A percentile compares a stretch with the other conserved stretches of the same genome.
phyloP scores from a whole-genome alignment of 2,888 invertebrate species.

The Perizoma affinitatum region DNA sequence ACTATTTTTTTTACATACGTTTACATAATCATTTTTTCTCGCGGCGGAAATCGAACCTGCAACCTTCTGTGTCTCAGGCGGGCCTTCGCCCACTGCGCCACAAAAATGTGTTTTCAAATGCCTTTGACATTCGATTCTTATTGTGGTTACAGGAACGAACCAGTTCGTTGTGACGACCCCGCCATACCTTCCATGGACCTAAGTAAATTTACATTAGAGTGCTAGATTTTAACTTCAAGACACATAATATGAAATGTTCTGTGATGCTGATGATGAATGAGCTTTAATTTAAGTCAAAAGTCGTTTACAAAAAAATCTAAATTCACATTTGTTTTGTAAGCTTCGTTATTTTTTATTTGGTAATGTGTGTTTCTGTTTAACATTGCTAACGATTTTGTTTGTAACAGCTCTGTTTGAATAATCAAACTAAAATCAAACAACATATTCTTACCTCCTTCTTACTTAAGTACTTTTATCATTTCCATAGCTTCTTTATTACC shows the following conservation, averaged over 20 bases:
- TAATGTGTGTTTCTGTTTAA: conserved; percentile 10
- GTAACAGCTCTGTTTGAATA: conserved; percentile 12
- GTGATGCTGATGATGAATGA: conserved; percentile 37
- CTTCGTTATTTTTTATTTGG: background rate
- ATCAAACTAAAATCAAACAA: conserved; percentile 24
- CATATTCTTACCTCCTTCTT: conserved; percentile 1
- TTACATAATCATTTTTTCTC: too few relatives aligned
- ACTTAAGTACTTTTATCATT: conserved; percentile 22
- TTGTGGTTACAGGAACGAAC: conserved; percentile 83
- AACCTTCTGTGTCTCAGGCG: too few relatives aligned
- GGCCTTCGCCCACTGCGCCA: too few relatives aligned
- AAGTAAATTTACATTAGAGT: conserved; percentile 82
- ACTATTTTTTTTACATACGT: too few relatives aligned
- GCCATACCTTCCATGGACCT: conserved; percentile 86
- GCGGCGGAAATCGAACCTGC: too few relatives aligned
- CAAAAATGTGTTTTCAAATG: too few relatives aligned
- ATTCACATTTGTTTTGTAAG: background rate
- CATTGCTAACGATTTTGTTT: conserved; percentile 16
- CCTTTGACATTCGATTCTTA: background rate
- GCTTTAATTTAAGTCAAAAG: conserved; percentile 33
- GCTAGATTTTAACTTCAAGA: conserved; percentile 36
- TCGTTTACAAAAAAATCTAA: conserved; percentile 6
- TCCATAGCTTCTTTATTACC: conserved; percentile 16
- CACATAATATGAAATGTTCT: conserved; percentile 43
- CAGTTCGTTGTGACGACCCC: conserved; percentile 84